Conservation (phyloP, 2,888 invertebrate species). For the Tetragonisca angustula region DNA sequence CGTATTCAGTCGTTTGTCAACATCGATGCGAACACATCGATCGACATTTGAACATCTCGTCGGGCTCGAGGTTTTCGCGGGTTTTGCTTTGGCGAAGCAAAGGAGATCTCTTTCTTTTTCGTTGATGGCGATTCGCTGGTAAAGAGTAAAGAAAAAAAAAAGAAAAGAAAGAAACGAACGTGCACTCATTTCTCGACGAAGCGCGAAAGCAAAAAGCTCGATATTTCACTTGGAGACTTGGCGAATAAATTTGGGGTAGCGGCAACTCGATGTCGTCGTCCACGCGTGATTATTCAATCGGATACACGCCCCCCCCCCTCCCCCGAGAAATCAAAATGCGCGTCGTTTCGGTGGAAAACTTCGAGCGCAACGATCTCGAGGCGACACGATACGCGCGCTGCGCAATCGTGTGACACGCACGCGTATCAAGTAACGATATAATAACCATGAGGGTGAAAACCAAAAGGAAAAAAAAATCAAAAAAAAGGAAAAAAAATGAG, state of each 20-base stretch:
- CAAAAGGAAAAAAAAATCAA: not conserved
- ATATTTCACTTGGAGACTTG: not conserved
- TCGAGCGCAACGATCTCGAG: conserved; percentile 51
- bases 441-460: conserved; percentile 11
- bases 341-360: conserved; percentile 22
- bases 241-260: not conserved
- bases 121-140: not conserved
- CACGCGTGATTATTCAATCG: no score
- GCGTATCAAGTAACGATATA: conserved; percentile 36
- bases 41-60: conserved; percentile 14
- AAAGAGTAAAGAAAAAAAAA: not conserved
- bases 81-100: not conserved
- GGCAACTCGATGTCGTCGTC: not conserved
- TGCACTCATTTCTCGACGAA: not conserved
- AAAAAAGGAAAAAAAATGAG: not conserved
- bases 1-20: conserved; percentile 75
- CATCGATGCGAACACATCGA: conserved; percentile 67
- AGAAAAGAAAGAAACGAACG: no score
- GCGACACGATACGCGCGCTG: conserved; percentile 21
- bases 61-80: conserved; percentile 51
- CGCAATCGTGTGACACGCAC: conserved; percentile 50
- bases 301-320: no score
- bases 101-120: not conserved
- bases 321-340: no score
- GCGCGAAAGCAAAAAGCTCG: not conserved